Base-by-base conservation (phyloP, 2,797 vertebrate species). In the Threskiornis aethiopicus region DNA sequence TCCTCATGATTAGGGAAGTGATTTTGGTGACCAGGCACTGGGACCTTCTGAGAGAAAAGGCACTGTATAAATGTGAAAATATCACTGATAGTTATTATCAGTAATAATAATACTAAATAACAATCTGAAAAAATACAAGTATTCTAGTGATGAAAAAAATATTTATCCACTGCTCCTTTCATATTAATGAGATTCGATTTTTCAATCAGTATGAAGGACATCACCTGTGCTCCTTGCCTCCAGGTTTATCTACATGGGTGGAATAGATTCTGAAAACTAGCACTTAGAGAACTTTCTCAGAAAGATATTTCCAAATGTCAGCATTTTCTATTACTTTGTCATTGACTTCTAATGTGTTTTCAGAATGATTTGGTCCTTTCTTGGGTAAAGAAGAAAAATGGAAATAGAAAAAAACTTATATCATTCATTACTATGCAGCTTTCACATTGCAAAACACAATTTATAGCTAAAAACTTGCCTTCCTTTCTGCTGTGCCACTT, bases 271-370 rank as follows among this genome's bases (percentile, higher is more conserved):
- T 88, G 65, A 97, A 97, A 67, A 97, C 67, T 61, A 83, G 44
- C 91, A 89, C 93, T 94, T 93, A 96, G 39, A 90, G 81, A 96
- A 95, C 92, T 97, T 97, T 97, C 46, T 89, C 97, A 41, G 70
- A 93, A 97, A 98, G 76, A 83, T 89, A 98, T 96, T 98, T 98
- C 75, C 61, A 94, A 93, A 85, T 97, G 97, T 95, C 97, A 98
- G 95, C 94, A 92, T 97, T 98, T 98, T 97, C 96, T 98, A 97
- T 97, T 98, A 97, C 97, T 98, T 98, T 98, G 97, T 97, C 97
- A 98, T 97, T 98, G 98, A 98, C 95, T 97, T 96, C 87, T 98
- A 97, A 97, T 95, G 51, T 83, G 85, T 96, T 97, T 96, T 92
- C 93, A 95, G 89, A 98, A 97, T 97, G 73, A 98, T 98, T 97